Percentiles rank a stretch among this genome's conserved stretches.
Conservation (phyloP, 2,113 vertebrate species). For the Scophthalmus maximus region DNA sequence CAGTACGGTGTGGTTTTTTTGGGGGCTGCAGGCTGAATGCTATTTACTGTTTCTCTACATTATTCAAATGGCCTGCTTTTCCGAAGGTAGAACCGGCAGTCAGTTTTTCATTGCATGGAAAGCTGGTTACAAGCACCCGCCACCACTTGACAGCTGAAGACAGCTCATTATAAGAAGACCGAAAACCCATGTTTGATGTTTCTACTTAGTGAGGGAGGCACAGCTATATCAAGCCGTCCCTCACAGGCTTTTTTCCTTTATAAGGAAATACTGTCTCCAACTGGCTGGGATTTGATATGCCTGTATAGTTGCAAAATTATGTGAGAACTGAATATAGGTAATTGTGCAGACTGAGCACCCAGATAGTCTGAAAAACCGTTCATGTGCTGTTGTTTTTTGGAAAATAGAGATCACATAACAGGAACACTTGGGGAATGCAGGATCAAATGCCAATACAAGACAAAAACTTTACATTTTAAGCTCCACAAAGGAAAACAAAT, state of each 20-base stretch:
- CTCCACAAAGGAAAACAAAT: constrained; percentile 51
- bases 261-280: constrained; percentile 79
- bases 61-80: constrained; percentile 77
- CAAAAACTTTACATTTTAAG: constrained; percentile 24
- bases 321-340: constrained; percentile 73
- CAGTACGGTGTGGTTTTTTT: constrained; percentile 55
- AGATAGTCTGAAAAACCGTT: constrained; percentile 51
- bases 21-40: constrained; percentile 69
- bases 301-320: constrained; percentile 70
- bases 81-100: constrained; percentile 66
- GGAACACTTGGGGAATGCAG: not conserved
- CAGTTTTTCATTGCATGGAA: constrained; percentile 75
- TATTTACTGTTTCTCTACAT: constrained; percentile 75
- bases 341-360: constrained; percentile 71
- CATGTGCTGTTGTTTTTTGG: constrained; percentile 62
- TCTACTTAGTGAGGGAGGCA: constrained; percentile 79
- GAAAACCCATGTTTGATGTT: constrained; percentile 83
- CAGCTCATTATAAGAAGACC: constrained; percentile 82
- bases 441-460: constrained; percentile 23
- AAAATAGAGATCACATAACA: constrained; percentile 31
- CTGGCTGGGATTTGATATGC: constrained; percentile 77
- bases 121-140: constrained; percentile 77
- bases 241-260: constrained; percentile 78
- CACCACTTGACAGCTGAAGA: constrained; percentile 82
- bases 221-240: constrained; percentile 80